These are phyloP conservation scores for Leptarthrus brevirostris DNA, from an alignment of 2,888 invertebrate genomes.

Conservation along the genomic window DNA sequence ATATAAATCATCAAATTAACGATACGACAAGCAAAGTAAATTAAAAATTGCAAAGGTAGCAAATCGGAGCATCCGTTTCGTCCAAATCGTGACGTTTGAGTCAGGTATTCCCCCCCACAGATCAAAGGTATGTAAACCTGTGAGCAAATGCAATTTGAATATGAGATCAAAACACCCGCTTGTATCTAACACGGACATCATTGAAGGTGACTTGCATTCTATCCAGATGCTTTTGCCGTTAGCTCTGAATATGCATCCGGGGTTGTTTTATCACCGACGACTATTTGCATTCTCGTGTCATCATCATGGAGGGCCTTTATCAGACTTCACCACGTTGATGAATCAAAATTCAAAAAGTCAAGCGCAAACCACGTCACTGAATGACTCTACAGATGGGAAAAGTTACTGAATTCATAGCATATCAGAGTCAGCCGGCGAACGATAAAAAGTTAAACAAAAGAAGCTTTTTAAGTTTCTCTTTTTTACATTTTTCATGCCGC, in stretches of 20 bases:
- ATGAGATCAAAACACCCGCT: slow-evolving; percentile 26
- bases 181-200: slow-evolving; percentile 13
- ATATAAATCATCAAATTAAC: slow-evolving; percentile 25
- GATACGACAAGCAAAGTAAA: neutral
- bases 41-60: slow-evolving; percentile 23
- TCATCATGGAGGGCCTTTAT: neutral
- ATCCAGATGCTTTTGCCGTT: neutral
- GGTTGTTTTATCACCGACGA: neutral
- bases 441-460: slow-evolving; percentile 42
- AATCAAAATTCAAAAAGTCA: slow-evolving; percentile 36
- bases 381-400: slow-evolving; percentile 20
- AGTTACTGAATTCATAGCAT: slow-evolving; percentile 30
- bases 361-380: slow-evolving; percentile 5
- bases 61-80: slow-evolving; percentile 10
- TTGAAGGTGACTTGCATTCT: neutral
- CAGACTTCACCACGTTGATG: slow-evolving; percentile 13
- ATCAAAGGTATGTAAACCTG: slow-evolving; percentile 34
- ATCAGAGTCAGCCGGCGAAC: slow-evolving; percentile 7
- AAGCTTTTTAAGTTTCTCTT: slow-evolving; percentile 16
- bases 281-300: slow-evolving; percentile 13
- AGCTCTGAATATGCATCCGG: neutral
- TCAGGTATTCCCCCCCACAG: neutral
- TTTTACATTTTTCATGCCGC: slow-evolving; percentile 16
- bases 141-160: slow-evolving; percentile 34
- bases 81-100: slow-evolving; percentile 11